phyloP scores from a whole-genome alignment of 2,797 vertebrate genomes.

The Girardinus metallicus region DNA sequence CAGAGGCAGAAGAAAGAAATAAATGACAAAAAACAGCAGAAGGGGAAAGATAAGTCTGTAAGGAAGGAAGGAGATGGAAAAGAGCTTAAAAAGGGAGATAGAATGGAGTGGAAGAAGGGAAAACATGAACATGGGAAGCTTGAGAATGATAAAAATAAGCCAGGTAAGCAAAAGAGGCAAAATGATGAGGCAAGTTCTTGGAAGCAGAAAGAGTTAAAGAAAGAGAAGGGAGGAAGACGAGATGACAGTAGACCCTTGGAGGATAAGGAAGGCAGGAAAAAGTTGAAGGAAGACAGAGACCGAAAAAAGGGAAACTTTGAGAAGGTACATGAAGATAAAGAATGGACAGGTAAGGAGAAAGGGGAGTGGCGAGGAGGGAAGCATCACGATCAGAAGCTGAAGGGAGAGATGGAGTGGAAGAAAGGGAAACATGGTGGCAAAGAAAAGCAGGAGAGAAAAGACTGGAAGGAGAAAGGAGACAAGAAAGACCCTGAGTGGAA shows the following conservation, averaged over 20 bases:
- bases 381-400: slow-evolving; percentile 32
- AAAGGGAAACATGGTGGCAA: slow-evolving; percentile 45
- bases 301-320: slow-evolving; percentile 48
- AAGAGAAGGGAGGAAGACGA: slow-evolving; percentile 57
- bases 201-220: slow-evolving; percentile 66
- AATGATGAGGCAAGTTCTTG: slow-evolving; percentile 39
- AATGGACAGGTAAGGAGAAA: slow-evolving; percentile 38
- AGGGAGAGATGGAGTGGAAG: slow-evolving; percentile 41
- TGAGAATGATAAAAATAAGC: slow-evolving; percentile 40
- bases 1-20: slow-evolving; percentile 45
- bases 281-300: slow-evolving; percentile 45
- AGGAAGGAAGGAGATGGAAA: slow-evolving; percentile 45
- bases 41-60: slow-evolving; percentile 37
- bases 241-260: slow-evolving; percentile 65
- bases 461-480: slow-evolving; percentile 56
- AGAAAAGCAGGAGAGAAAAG: slow-evolving; percentile 51
- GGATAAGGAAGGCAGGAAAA: slow-evolving; percentile 47
- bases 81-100: slow-evolving; percentile 48
- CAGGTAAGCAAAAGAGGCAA: slow-evolving; percentile 37
- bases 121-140: slow-evolving; percentile 40
- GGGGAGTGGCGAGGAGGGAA: slow-evolving; percentile 45
- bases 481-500: slow-evolving; percentile 37
- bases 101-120: slow-evolving; percentile 54
- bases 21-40: slow-evolving; percentile 39
- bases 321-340: slow-evolving; percentile 45